A percentile compares a stretch with the other conserved stretches of the same genome.
phyloP scores from a whole-genome alignment of 2,888 invertebrate genomes.

The Isoperla grammatica region DNA sequence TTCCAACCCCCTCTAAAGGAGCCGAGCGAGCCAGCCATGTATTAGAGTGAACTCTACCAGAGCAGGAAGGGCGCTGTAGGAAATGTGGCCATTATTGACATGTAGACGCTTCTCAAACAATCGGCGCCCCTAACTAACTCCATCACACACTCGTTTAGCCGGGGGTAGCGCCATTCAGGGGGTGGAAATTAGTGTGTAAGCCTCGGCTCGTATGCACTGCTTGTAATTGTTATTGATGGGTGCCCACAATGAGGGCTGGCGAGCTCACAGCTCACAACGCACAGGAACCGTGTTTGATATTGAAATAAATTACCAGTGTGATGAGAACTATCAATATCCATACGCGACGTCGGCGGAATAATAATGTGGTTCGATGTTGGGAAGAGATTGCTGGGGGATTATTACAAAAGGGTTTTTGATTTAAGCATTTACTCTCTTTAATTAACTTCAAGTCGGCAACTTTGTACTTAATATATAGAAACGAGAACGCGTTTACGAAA shows the following conservation, averaged over 20 bases:
- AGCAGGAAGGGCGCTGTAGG: background rate
- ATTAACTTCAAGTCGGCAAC: no score
- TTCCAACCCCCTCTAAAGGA: no score
- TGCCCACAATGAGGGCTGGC: background rate
- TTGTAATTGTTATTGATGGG: conserved; percentile 17
- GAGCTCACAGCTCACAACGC: background rate
- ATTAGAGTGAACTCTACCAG: no score
- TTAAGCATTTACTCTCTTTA: no score
- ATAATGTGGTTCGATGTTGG: no score
- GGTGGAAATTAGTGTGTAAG: conserved; percentile 14
- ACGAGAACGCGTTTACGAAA: no score
- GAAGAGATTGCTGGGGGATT: no score
- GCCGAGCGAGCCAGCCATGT: no score
- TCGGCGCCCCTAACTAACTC: conserved; percentile 6
- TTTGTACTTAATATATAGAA: no score
- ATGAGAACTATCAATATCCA: background rate
- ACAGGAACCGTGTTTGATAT: background rate
- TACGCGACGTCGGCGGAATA: no score
- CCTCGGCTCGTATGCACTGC: background rate
- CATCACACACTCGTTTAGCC: conserved; percentile 17
- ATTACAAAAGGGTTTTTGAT: no score
- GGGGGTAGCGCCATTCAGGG: background rate
- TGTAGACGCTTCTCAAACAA: conserved; percentile 9
- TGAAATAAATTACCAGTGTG: conserved; percentile 11
- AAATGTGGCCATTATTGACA: conserved; percentile 12